phyloP scores from a whole-genome alignment of 2,113 vertebrate species.

The Barbus barbus region DNA sequence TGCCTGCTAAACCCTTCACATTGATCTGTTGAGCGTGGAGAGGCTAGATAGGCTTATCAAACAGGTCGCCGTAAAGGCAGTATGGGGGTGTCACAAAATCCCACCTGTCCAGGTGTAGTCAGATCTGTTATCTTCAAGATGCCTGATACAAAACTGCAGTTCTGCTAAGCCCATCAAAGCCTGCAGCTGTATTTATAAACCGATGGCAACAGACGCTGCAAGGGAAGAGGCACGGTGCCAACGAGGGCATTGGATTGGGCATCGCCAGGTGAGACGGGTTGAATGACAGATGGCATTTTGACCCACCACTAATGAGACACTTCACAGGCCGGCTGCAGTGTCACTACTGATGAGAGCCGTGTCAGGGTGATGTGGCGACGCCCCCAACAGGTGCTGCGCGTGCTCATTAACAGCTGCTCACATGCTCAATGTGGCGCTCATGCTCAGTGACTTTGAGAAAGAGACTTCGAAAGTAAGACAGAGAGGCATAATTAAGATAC shows the following conservation, averaged over 20 bases:
- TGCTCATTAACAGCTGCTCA: slow-evolving; percentile 38
- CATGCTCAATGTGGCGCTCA: not conserved
- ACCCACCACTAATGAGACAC: slow-evolving; percentile 45
- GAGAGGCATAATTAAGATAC: not conserved
- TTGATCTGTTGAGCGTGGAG: not conserved
- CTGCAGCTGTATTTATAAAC: not conserved
- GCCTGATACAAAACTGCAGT: not conserved
- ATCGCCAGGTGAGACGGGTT: not conserved
- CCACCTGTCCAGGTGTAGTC: not conserved
- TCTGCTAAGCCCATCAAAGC: not conserved
- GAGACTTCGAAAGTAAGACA: not conserved
- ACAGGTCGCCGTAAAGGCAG: not conserved
- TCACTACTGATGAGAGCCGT: slow-evolving; percentile 32
- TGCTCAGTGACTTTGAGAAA: slow-evolving; percentile 29
- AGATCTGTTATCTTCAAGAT: not conserved
- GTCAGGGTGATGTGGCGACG: slow-evolving; percentile 17
- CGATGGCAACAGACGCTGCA: not conserved
- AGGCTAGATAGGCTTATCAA: not conserved
- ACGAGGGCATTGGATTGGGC: slow-evolving; percentile 10
- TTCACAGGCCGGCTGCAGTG: slow-evolving; percentile 2
- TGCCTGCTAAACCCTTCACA: slow-evolving; percentile 6
- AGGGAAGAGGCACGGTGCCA: not conserved
- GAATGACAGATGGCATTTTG: slow-evolving; percentile 44
- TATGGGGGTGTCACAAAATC: not conserved
- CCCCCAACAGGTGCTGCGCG: slow-evolving; percentile 44